Conservation (phyloP, 2,113 vertebrate species). For the Petrocephalus microphthalmus region DNA sequence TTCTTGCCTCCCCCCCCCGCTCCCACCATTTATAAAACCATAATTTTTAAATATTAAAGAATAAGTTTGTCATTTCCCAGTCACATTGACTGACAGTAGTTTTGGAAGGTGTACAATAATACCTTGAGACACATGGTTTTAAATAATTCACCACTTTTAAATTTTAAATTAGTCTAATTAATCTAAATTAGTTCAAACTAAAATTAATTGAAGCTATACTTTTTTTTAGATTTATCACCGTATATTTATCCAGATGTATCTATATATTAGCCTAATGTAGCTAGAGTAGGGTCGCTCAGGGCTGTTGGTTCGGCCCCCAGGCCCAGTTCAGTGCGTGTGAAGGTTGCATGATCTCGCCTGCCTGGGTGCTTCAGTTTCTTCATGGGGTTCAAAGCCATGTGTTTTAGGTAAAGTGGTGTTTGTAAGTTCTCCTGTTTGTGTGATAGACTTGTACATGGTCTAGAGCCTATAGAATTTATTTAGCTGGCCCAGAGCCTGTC, state of each 20-base stretch:
- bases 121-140: constrained; percentile 7
- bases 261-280: background rate
- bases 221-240: background rate
- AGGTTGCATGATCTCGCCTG: background rate
- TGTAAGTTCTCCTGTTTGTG: background rate
- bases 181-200: background rate
- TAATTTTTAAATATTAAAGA: background rate
- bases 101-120: background rate
- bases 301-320: background rate
- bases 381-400: background rate
- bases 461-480: too few relatives aligned
- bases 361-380: background rate
- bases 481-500: too few relatives aligned
- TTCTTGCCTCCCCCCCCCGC: background rate
- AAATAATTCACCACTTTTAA: constrained; percentile 6
- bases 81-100: background rate
- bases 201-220: background rate
- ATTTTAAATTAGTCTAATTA: constrained; percentile 3
- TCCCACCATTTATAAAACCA: background rate
- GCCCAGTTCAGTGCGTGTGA: background rate
- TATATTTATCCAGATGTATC: background rate
- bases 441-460: background rate
- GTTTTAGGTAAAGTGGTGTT: background rate
- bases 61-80: background rate
- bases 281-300: background rate